Percentiles rank a stretch among this genome's conserved stretches.
Conservation (phyloP, 2,888 invertebrate species). For the Andrena bicolor region DNA sequence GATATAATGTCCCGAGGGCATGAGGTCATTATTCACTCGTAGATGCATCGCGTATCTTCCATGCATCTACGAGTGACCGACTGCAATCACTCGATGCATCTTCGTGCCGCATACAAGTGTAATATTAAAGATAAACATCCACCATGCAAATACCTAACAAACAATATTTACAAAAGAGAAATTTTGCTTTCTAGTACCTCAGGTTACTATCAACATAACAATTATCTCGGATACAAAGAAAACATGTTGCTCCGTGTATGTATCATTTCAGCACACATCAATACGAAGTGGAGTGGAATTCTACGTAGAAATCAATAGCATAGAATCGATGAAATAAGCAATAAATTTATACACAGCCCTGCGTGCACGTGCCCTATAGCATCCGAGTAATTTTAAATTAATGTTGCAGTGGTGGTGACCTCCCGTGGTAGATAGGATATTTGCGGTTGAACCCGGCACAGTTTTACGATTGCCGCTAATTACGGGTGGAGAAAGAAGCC, state of each 20-base stretch:
- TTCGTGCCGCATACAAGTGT: not conserved
- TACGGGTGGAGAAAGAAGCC: constrained; percentile 31
- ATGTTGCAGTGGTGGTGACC: constrained; percentile 58
- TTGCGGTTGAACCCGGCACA: constrained; percentile 41
- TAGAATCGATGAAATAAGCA: constrained; percentile 43
- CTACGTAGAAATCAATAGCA: constrained; percentile 22
- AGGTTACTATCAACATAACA: constrained; percentile 1
- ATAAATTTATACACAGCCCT: constrained; percentile 21
- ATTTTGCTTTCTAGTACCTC: not conserved
- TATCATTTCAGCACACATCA: constrained; percentile 7
- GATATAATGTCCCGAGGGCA: constrained; percentile 17
- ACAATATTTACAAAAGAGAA: not conserved
- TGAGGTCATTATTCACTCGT: constrained; percentile 2
- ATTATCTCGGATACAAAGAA: not conserved
- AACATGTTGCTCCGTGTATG: not conserved
- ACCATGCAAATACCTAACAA: too few species aligned
- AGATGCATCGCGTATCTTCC: not conserved
- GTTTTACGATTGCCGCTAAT: constrained; percentile 54
- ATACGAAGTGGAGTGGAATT: constrained; percentile 4
- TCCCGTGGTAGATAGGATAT: constrained; percentile 62
- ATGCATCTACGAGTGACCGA: not conserved
- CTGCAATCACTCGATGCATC: not conserved
- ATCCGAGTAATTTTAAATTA: constrained; percentile 46
- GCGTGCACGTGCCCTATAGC: constrained; percentile 11
- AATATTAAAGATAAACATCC: not conserved